Percentiles rank a stretch among this genome's conserved stretches.
Conservation (phyloP, 2,113 vertebrate genomes). For the Apteryx mantelli region DNA sequence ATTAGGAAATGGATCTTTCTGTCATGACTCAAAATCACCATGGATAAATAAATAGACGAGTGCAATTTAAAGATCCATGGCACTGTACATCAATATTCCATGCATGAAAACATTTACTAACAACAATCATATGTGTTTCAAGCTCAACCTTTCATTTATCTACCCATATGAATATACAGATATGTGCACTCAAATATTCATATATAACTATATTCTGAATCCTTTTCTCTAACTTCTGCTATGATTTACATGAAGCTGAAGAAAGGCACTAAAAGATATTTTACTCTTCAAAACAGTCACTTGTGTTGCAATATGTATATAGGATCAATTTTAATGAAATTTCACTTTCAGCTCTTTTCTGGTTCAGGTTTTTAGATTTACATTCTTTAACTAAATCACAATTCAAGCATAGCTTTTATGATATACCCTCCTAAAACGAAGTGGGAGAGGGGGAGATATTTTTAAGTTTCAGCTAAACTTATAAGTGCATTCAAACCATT, state of each 20-base stretch:
- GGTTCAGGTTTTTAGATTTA: neutral
- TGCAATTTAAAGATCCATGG: neutral
- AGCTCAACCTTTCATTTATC: neutral
- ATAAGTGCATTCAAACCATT: neutral
- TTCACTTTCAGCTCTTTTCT: neutral
- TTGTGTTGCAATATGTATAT: neutral
- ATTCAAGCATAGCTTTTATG: neutral
- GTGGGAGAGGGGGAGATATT: neutral
- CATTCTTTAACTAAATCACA: neutral
- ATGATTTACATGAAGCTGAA: neutral
- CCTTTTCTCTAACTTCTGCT: neutral
- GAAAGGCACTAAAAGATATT: neutral
- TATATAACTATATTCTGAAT: neutral
- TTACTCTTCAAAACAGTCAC: neutral
- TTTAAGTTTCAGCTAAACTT: neutral
- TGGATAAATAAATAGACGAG: neutral
- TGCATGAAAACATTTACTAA: neutral
- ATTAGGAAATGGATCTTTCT: conserved; percentile 19
- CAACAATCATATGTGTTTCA: neutral
- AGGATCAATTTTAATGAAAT: neutral
- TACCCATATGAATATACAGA: neutral
- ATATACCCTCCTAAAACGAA: neutral
- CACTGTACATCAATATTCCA: neutral
- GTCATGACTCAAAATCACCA: neutral
- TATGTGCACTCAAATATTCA: neutral